Conservation (phyloP, 23 tunicate genomes). For the Ascidia mentula region DNA sequence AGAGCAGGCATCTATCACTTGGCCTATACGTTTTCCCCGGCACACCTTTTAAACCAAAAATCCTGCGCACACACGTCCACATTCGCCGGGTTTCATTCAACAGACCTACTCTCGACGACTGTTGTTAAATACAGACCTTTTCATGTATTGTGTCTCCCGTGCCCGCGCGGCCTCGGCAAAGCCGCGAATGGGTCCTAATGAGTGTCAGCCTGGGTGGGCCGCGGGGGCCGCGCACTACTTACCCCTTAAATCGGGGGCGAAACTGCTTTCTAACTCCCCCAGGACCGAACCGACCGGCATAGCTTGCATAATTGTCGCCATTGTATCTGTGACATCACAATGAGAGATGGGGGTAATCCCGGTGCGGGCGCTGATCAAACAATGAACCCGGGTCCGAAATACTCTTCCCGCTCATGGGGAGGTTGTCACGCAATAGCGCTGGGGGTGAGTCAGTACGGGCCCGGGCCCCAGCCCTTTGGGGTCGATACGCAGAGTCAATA, state of each 20-base stretch:
- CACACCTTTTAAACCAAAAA: too few species aligned
- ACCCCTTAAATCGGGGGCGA: not conserved
- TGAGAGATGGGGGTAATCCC: conserved; percentile 23
- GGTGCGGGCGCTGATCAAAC: conserved; percentile 19
- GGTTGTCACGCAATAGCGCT: conserved; percentile 49
- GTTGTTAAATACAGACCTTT: not conserved
- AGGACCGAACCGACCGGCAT: not conserved
- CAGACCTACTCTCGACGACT: not conserved
- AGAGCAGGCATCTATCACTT: too few species aligned
- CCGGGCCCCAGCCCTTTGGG: too few species aligned
- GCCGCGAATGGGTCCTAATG: not conserved
- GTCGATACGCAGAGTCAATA: too few species aligned
- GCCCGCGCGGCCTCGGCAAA: not conserved
- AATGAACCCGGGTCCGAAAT: not conserved
- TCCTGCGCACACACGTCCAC: too few species aligned
- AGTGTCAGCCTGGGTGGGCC: not conserved
- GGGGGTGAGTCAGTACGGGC: conserved; percentile 20
- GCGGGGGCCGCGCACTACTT: not conserved
- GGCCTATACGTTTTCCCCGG: too few species aligned
- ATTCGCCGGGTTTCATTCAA: too few species aligned
- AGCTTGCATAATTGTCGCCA: conserved; percentile 18
- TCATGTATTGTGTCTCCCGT: conserved; percentile 7
- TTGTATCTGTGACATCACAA: conserved; percentile 28
- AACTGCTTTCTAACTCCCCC: not conserved
- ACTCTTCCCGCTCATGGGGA: not conserved